Evolutionary conservation across 2,888 invertebrate genomes (phyloP).

Genomic region (Lordiphosa andalusiaca): DNA sequence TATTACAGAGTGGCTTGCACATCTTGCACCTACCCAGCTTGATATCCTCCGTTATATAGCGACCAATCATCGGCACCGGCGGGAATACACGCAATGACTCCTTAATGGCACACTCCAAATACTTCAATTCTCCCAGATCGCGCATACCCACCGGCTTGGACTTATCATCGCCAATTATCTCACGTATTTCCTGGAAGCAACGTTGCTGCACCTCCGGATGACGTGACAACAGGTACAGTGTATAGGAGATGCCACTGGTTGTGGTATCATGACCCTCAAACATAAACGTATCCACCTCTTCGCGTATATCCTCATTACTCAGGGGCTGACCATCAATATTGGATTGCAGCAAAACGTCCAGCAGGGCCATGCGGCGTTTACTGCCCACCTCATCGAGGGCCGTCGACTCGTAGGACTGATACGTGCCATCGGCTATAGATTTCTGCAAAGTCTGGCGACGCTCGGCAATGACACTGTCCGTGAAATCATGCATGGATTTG

Average conservation of each 20-base stretch:
- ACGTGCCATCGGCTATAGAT: slow-evolving; percentile 34
- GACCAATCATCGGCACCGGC: slow-evolving; percentile 84
- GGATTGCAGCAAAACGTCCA: slow-evolving; percentile 85
- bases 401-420: slow-evolving; percentile 13
- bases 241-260: slow-evolving; percentile 75
- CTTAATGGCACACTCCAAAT: slow-evolving; percentile 85
- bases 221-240: slow-evolving; percentile 70
- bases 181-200: slow-evolving; percentile 68
- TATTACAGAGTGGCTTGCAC: too few species aligned
- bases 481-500: slow-evolving; percentile 67
- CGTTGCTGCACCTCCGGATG: slow-evolving; percentile 73
- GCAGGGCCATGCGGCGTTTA: slow-evolving; percentile 84
- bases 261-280: slow-evolving; percentile 82
- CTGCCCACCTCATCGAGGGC: slow-evolving; percentile 79
- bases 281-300: slow-evolving; percentile 86
- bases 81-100: slow-evolving; percentile 85
- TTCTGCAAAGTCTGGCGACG: slow-evolving; percentile 48
- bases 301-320: slow-evolving; percentile 83
- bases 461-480: slow-evolving; percentile 65
- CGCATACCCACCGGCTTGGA: slow-evolving; percentile 49
- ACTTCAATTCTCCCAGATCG: slow-evolving; percentile 74
- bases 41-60: slow-evolving; percentile 81
- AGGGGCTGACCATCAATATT: slow-evolving; percentile 83
- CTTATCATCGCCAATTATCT: slow-evolving; percentile 70
- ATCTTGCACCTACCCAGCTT: slow-evolving; percentile 4